Evolutionary conservation across 2,888 invertebrate species (phyloP).

Genomic region (Cosmopolites sordidus): DNA sequence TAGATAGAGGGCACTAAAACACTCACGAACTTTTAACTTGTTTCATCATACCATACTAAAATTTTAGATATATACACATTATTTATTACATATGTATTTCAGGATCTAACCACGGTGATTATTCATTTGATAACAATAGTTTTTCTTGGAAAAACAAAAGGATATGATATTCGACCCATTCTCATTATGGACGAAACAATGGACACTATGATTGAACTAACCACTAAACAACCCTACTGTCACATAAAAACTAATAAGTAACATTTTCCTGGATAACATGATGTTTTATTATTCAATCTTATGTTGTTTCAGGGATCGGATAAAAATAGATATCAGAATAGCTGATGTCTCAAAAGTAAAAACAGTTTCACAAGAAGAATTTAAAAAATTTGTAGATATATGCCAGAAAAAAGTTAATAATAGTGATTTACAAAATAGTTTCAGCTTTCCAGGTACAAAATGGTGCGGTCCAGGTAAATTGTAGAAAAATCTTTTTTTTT

Average conservation of each 20-base stretch:
- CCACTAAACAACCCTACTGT: constrained; percentile 58
- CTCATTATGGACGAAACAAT: constrained; percentile 58
- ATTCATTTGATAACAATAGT: neutral
- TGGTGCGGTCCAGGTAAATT: constrained; percentile 74
- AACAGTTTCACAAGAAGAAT: constrained; percentile 52
- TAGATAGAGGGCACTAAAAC: too few species aligned
- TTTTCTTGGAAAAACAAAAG: neutral
- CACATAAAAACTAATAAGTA: constrained; percentile 58
- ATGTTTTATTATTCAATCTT: too few species aligned
- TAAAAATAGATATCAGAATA: neutral
- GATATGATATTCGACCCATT: constrained; percentile 44
- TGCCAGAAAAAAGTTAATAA: constrained; percentile 46
- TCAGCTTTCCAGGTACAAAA: constrained; percentile 66
- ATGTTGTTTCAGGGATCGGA: neutral
- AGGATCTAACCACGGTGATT: too few species aligned
- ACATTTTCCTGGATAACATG: neutral
- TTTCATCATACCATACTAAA: too few species aligned
- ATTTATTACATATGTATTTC: too few species aligned
- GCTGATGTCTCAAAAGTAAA: neutral
- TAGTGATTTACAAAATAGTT: constrained; percentile 47
- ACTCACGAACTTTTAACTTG: too few species aligned
- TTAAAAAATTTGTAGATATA: constrained; percentile 55
- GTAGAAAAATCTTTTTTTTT: too few species aligned
- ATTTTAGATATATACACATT: too few species aligned
- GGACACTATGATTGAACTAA: constrained; percentile 62